Percentiles rank a stretch among this genome's conserved stretches.
Evolutionary conservation across 2,888 invertebrate species (phyloP).

Genomic region (Portevinia maculata): DNA sequence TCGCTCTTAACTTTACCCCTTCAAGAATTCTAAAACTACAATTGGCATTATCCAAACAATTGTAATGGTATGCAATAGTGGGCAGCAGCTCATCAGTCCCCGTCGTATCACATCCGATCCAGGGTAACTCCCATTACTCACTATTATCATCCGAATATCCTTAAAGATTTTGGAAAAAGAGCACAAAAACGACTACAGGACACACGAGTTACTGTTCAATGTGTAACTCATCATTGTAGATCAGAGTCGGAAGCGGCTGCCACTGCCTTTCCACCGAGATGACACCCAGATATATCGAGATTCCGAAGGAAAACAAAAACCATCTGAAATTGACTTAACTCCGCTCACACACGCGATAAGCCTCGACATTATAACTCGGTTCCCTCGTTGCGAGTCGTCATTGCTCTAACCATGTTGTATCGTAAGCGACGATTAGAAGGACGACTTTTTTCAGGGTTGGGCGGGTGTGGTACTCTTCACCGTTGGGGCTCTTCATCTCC

Average conservation of each 20-base stretch:
- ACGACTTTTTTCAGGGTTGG: conserved; percentile 13
- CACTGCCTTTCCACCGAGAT: conserved; percentile 4
- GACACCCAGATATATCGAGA: conserved; percentile 24
- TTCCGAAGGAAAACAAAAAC: conserved; percentile 43
- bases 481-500: conserved; percentile 15
- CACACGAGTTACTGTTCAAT: conserved; percentile 72
- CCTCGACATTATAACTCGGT: conserved; percentile 50
- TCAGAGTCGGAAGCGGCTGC: conserved; percentile 52
- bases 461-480: background rate
- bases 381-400: background rate
- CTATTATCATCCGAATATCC: conserved; percentile 56
- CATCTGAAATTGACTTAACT: conserved; percentile 46
- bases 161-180: background rate
- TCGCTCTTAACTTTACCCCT: too few relatives aligned
- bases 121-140: conserved; percentile 65
- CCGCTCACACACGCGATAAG: conserved; percentile 42
- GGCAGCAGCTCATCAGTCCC: conserved; percentile 42
- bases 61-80: conserved; percentile 17
- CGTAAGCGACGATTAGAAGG: conserved; percentile 27
- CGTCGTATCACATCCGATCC: conserved; percentile 70
- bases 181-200: conserved; percentile 37
- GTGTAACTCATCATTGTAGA: conserved; percentile 68
- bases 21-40: too few relatives aligned
- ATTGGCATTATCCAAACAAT: conserved; percentile 29
- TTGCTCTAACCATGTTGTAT: conserved; percentile 8